These are phyloP conservation scores for Dolichoris vasculosae DNA, from an alignment of 1,140 invertebrate genomes.

Conservation along the genomic window DNA sequence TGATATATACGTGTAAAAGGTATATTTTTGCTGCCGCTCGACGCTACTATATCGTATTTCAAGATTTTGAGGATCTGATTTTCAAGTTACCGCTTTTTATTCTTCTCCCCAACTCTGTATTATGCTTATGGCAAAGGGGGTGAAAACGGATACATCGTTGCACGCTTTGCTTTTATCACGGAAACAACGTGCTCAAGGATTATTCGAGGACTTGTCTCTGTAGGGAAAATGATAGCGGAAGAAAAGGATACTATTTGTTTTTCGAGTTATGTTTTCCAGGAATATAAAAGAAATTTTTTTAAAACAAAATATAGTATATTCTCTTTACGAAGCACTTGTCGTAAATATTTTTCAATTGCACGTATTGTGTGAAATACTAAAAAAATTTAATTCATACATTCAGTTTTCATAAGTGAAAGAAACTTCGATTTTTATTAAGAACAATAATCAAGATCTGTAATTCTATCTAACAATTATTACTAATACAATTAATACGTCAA, in stretches of 20 bases:
- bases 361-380: too few relatives aligned
- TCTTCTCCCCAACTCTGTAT: background rate
- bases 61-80: slow-evolving; percentile 42
- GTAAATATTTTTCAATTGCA: too few relatives aligned
- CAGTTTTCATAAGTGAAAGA: too few relatives aligned
- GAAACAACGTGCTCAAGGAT: background rate
- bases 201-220: slow-evolving; percentile 15
- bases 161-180: background rate
- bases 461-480: background rate
- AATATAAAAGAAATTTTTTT: background rate
- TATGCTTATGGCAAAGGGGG: background rate
- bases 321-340: too few relatives aligned
- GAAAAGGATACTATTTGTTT: background rate
- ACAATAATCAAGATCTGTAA: background rate
- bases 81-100: background rate
- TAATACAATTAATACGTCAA: background rate
- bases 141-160: slow-evolving; percentile 33
- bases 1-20: background rate
- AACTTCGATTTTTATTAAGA: too few relatives aligned
- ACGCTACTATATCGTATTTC: slow-evolving; percentile 23
- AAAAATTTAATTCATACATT: too few relatives aligned
- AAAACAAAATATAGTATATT: too few relatives aligned
- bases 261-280: background rate
- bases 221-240: background rate
- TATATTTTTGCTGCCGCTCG: background rate